These are phyloP conservation scores for Gonioctena quinquepunctata DNA, from an alignment of 1,140 invertebrate species.

Conservation along the genomic window DNA sequence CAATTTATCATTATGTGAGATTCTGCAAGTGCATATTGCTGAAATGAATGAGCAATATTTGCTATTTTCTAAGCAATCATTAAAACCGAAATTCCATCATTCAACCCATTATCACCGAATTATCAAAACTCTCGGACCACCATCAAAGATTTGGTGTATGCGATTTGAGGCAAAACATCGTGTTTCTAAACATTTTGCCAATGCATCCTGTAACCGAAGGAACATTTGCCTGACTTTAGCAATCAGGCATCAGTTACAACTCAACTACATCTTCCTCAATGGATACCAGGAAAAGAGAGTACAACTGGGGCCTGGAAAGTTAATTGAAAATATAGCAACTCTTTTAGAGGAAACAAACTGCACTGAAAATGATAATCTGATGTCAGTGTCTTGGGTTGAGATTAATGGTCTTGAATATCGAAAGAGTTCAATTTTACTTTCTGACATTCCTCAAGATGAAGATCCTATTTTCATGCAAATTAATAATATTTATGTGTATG, in stretches of 20 bases:
- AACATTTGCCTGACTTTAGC: background rate
- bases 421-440: background rate
- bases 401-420: background rate
- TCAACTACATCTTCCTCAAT: background rate
- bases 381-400: background rate
- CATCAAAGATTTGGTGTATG: background rate
- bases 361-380: background rate
- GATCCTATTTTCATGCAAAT: background rate
- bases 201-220: background rate
- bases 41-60: background rate
- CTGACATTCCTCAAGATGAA: background rate
- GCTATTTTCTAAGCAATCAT: background rate
- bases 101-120: background rate
- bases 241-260: background rate
- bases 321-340: background rate
- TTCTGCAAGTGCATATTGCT: too few species aligned
- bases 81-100: background rate
- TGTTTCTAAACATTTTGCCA: background rate
- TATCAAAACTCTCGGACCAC: background rate
- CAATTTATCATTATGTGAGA: too few species aligned
- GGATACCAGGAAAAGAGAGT: background rate
- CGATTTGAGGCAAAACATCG: background rate
- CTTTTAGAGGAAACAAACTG: background rate
- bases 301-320: background rate
- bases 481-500: background rate